phyloP scores from a whole-genome alignment of 92 coral and sea anemone genomes.

The Porites rus region DNA sequence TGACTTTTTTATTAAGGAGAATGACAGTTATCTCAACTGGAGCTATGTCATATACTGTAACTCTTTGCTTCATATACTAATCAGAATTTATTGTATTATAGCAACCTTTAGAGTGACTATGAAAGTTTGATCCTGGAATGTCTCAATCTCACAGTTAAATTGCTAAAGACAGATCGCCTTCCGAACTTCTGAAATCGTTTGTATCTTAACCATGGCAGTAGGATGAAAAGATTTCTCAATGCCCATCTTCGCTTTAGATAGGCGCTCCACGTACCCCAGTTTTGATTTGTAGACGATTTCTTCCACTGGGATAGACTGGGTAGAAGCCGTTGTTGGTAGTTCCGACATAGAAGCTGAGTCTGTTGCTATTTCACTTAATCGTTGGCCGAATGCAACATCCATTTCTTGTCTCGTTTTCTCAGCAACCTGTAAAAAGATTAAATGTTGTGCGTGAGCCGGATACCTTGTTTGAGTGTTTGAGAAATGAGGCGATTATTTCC shows the following conservation, averaged over 20 bases:
- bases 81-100: no score
- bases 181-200: slow-evolving; percentile 11
- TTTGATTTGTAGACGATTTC: slow-evolving; percentile 2
- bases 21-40: no score
- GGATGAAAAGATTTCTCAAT: slow-evolving; percentile 1
- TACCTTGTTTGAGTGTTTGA: background rate
- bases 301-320: background rate
- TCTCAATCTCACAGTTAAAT: no score
- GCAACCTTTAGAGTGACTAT: no score
- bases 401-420: slow-evolving; percentile 8
- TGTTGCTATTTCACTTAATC: background rate
- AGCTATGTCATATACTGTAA: no score
- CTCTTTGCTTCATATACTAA: no score
- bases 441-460: slow-evolving; percentile 2
- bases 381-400: slow-evolving; percentile 12
- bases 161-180: background rate
- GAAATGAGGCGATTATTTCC: background rate
- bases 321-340: background rate
- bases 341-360: background rate
- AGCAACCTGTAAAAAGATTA: background rate
- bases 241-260: slow-evolving; percentile 1
- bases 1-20: no score
- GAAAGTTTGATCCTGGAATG: no score
- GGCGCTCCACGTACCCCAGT: slow-evolving; percentile 7
- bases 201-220: background rate